Percentiles rank a stretch among this genome's conserved stretches.
These are phyloP conservation scores for Rallus limicola DNA, from an alignment of 2,113 vertebrate genomes.

Conservation along the genomic window DNA sequence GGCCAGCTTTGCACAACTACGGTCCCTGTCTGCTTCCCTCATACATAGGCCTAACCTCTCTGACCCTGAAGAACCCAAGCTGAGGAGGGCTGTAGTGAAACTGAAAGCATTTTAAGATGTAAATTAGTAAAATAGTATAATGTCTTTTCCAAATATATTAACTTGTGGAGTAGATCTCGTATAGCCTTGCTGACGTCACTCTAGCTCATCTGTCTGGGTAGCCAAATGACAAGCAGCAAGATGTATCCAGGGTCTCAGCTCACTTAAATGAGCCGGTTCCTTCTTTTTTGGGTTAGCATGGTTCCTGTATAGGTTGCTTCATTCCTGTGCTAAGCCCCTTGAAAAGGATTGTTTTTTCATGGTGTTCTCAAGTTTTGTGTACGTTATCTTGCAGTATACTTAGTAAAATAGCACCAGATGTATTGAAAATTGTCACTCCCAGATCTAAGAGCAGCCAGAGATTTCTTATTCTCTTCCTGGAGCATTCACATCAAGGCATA, in stretches of 20 bases:
- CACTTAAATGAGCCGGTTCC: not conserved
- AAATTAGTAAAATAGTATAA: not conserved
- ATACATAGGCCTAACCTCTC: not conserved
- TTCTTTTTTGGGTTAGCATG: not conserved
- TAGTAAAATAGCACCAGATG: not conserved
- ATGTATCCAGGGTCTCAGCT: not conserved
- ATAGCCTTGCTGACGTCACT: not conserved
- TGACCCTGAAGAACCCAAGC: not conserved
- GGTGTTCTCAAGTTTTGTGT: not conserved
- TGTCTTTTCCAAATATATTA: not conserved
- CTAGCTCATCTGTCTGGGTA: not conserved
- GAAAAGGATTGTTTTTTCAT: not conserved
- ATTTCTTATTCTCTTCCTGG: not conserved
- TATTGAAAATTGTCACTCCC: not conserved
- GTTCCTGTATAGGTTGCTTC: not conserved
- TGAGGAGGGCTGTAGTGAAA: not conserved
- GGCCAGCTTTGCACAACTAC: constrained; percentile 26
- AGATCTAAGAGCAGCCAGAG: not conserved
- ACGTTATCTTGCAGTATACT: not conserved
- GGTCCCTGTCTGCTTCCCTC: not conserved
- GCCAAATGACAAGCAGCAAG: not conserved
- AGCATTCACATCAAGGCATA: not conserved
- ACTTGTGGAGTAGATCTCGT: not conserved
- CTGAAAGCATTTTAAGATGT: not conserved
- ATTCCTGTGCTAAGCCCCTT: not conserved